These are phyloP conservation scores for Sebastes steindachneri DNA, from an alignment of 2,797 vertebrate genomes.

Conservation along the genomic window DNA sequence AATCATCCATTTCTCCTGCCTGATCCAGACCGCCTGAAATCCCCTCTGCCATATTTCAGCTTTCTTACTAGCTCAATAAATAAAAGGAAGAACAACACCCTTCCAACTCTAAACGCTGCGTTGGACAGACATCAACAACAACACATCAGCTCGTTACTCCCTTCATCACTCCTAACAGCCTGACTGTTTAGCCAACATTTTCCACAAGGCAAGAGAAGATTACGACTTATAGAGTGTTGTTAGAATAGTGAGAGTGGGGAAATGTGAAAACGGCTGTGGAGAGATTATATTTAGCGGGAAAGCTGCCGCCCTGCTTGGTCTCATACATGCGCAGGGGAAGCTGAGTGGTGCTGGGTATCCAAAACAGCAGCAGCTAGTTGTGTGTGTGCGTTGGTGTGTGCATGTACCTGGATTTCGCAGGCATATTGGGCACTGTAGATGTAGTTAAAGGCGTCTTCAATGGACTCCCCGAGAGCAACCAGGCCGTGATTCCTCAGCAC, in stretches of 20 bases:
- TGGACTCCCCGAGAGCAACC: conserved; percentile 92
- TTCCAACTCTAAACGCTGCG: neutral
- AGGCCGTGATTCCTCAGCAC: conserved; percentile 96
- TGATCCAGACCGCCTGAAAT: neutral
- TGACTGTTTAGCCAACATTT: conserved; percentile 25
- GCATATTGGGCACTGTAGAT: conserved; percentile 91
- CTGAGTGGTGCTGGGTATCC: neutral
- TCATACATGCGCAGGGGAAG: neutral
- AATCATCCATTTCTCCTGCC: neutral
- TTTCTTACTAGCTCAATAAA: neutral
- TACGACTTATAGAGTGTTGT: conserved; percentile 16
- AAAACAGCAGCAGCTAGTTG: neutral
- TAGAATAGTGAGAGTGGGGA: conserved; percentile 10
- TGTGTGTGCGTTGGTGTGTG: neutral
- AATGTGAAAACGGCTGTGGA: conserved; percentile 15
- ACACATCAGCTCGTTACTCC: neutral
- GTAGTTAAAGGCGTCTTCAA: conserved; percentile 96
- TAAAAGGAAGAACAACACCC: neutral
- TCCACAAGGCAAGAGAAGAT: conserved; percentile 32
- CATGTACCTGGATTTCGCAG: conserved; percentile 94
- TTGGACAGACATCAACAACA: conserved; percentile 7
- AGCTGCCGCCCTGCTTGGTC: neutral
- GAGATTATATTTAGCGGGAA: conserved; percentile 30
- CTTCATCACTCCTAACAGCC: conserved; percentile 5
- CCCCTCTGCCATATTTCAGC: neutral